Evolutionary conservation across 2,888 invertebrate genomes (phyloP).

Genomic region (Branchipolynoe longqiensis): DNA sequence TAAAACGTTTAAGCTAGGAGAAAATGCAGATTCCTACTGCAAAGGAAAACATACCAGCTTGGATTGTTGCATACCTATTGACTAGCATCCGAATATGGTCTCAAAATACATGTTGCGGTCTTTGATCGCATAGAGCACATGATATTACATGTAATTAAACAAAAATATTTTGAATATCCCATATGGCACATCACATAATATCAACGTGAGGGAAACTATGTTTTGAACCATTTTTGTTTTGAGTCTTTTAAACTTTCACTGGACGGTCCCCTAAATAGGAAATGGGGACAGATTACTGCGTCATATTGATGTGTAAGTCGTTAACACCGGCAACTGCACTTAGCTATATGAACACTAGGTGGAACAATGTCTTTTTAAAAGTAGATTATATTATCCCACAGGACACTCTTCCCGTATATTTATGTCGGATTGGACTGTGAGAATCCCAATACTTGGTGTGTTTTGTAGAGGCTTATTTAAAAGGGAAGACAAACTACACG

Average conservation of each 20-base stretch:
- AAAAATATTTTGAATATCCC: conserved; percentile 52
- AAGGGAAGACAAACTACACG: too few relatives aligned
- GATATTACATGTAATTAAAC: conserved; percentile 9
- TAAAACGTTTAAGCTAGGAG: conserved; percentile 22
- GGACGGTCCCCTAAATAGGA: background rate
- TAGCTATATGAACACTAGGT: conserved; percentile 37
- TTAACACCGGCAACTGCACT: conserved; percentile 33
- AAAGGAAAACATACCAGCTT: conserved; percentile 39
- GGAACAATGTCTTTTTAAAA: conserved; percentile 25
- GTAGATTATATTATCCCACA: too few relatives aligned
- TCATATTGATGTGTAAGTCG: background rate
- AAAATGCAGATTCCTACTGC: conserved; percentile 55
- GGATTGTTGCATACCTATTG: conserved; percentile 49
- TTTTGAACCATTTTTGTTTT: conserved; percentile 23
- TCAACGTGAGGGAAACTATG: conserved; percentile 51
- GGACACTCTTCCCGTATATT: background rate
- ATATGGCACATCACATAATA: conserved; percentile 52
- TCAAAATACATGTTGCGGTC: conserved; percentile 40
- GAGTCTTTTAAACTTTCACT: background rate
- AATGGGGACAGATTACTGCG: background rate
- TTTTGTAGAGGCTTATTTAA: too few relatives aligned
- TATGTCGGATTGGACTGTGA: conserved; percentile 13
- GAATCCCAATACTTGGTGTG: background rate
- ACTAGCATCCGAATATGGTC: conserved; percentile 52
- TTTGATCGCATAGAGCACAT: conserved; percentile 29